phyloP scores from a whole-genome alignment of 1,140 invertebrate genomes.

The Ctenoplectra terminalis region DNA sequence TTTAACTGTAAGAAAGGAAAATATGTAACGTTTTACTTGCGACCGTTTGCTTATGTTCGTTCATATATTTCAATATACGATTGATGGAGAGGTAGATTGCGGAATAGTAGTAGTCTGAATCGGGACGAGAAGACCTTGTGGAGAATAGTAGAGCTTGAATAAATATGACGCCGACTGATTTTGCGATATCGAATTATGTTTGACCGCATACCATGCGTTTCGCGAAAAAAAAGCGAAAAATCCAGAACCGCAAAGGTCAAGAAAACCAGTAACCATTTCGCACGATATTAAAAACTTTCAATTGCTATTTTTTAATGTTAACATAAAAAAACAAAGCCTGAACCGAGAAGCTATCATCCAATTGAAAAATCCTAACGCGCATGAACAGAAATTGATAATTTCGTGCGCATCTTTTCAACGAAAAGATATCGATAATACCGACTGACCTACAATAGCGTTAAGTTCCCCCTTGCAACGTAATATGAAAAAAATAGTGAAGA shows the following conservation, averaged over 20 bases:
- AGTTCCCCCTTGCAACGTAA: background rate
- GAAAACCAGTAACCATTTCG: background rate
- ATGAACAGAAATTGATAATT: background rate
- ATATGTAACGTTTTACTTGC: background rate
- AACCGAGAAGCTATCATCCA: background rate
- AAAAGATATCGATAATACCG: background rate
- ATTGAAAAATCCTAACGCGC: background rate
- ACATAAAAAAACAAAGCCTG: background rate
- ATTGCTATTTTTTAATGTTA: background rate
- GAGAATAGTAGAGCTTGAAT: slow-evolving; percentile 15
- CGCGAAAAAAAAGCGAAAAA: background rate
- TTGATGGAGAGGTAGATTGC: background rate
- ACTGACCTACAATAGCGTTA: background rate
- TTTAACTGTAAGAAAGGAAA: background rate
- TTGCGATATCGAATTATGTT: slow-evolving; percentile 42
- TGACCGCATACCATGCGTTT: slow-evolving; percentile 33
- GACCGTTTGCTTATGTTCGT: background rate
- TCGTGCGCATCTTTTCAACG: too few relatives aligned
- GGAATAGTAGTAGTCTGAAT: background rate
- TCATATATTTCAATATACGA: background rate
- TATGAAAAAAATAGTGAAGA: background rate
- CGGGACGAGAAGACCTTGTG: slow-evolving; percentile 27
- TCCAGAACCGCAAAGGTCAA: slow-evolving; percentile 27
- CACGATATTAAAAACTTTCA: background rate
- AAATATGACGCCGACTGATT: slow-evolving; percentile 40